A percentile compares a stretch with the other conserved stretches of the same genome.
These are phyloP conservation scores for Gallinago solitaria DNA, from an alignment of 2,797 vertebrate species.

Conservation along the genomic window DNA sequence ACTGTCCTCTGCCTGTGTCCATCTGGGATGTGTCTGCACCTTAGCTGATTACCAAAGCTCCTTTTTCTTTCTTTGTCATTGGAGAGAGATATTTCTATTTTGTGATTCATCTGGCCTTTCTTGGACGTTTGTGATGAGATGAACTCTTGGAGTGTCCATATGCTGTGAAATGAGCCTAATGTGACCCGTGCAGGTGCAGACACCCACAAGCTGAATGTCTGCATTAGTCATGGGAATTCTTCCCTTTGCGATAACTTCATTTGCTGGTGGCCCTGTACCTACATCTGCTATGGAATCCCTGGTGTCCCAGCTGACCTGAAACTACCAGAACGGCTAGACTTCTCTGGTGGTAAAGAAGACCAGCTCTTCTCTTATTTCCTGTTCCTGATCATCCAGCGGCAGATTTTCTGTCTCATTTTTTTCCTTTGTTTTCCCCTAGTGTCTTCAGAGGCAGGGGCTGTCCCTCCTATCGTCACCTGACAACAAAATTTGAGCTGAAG, in stretches of 20 bases:
- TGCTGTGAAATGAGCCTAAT: neutral
- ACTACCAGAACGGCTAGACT: neutral
- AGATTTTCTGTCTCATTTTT: rapidly evolving
- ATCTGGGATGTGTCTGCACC: neutral
- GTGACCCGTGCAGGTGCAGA: neutral
- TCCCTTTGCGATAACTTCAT: neutral
- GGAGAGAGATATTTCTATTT: neutral
- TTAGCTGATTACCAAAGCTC: neutral
- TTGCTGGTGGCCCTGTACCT: neutral
- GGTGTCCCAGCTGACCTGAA: neutral
- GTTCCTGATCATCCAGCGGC: neutral
- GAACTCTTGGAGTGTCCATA: neutral
- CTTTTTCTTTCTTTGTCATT: neutral
- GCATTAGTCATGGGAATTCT: neutral
- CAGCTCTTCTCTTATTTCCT: neutral
- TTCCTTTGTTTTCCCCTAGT: neutral
- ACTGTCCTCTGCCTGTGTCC: neutral
- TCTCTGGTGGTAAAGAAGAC: neutral
- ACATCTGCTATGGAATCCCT: rapidly evolving
- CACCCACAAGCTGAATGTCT: neutral
- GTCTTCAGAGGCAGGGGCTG: neutral
- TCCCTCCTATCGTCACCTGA: neutral
- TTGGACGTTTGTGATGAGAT: neutral
- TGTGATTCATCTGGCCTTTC: neutral
- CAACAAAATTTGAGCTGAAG: neutral